Conservation (phyloP, 1,140 invertebrate genomes). For the Pristionchus pacificus region DNA sequence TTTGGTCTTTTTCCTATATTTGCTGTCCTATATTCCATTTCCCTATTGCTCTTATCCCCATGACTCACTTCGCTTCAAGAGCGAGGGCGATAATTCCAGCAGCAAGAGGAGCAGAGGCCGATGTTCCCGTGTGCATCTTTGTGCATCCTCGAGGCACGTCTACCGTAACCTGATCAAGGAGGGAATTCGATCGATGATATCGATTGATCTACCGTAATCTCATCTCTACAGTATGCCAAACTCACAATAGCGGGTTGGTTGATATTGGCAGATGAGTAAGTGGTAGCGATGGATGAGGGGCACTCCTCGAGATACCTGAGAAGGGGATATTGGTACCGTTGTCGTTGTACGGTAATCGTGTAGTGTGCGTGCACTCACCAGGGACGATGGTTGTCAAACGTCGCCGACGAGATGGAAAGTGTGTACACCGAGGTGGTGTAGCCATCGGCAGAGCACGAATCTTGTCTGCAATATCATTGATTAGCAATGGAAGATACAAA, state of each 20-base stretch:
- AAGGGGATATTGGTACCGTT: background rate
- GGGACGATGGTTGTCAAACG: slow-evolving; percentile 79
- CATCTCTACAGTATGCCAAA: slow-evolving; percentile 47
- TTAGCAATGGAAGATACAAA: background rate
- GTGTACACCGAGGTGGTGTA: slow-evolving; percentile 99
- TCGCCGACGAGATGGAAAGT: slow-evolving; percentile 90
- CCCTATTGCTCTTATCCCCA: background rate
- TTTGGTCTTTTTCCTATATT: too few species aligned
- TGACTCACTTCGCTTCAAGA: slow-evolving; percentile 64
- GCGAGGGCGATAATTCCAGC: slow-evolving; percentile 64
- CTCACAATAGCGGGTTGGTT: slow-evolving; percentile 88
- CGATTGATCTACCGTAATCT: background rate
- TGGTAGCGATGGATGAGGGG: slow-evolving; percentile 88
- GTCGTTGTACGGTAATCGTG: background rate
- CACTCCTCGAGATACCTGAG: slow-evolving; percentile 83
- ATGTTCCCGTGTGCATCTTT: slow-evolving; percentile 63
- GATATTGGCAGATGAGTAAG: slow-evolving; percentile 84
- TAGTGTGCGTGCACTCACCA: too few species aligned
- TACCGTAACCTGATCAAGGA: slow-evolving; percentile 41
- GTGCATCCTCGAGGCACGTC: slow-evolving; percentile 57
- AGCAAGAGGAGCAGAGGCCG: slow-evolving; percentile 65
- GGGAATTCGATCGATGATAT: too few species aligned
- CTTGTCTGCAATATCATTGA: slow-evolving; percentile 67
- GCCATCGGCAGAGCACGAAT: slow-evolving; percentile 97
- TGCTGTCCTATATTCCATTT: too few species aligned